These are phyloP conservation scores for Cecropterus lyciades DNA, from an alignment of 1,140 invertebrate genomes.

Conservation along the genomic window DNA sequence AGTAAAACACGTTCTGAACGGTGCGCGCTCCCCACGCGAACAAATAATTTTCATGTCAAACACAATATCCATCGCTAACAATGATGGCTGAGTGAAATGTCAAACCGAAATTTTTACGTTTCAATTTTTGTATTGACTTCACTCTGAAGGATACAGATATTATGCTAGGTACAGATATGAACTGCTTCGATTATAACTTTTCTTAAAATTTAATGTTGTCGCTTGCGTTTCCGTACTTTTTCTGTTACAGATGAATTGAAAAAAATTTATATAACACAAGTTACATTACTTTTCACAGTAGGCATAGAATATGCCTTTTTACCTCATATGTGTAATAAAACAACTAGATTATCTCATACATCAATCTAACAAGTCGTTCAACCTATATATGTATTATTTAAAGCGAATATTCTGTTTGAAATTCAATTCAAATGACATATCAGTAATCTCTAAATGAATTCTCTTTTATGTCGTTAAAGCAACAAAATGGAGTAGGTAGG, in stretches of 20 bases:
- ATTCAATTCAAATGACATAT: constrained; percentile 43
- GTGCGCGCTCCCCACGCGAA: constrained; percentile 44
- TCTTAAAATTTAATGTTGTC: too few species aligned
- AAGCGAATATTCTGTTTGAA: constrained; percentile 17
- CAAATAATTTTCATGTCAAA: constrained; percentile 76
- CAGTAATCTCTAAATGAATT: constrained; percentile 65
- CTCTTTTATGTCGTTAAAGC: constrained; percentile 71
- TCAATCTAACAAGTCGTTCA: background rate
- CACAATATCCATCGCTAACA: constrained; percentile 62
- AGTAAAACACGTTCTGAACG: background rate
- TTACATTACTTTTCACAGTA: too few species aligned
- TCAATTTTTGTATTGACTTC: constrained; percentile 6
- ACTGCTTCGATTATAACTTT: too few species aligned
- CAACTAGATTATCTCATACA: background rate
- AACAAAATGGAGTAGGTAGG: constrained; percentile 61
- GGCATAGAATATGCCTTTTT: too few species aligned
- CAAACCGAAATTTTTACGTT: constrained; percentile 40
- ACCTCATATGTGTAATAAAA: too few species aligned
- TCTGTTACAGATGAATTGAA: too few species aligned
- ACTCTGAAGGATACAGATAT: background rate
- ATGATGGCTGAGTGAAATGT: constrained; percentile 61
- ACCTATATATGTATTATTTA: background rate
- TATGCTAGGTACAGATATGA: background rate
- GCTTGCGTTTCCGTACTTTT: too few species aligned
- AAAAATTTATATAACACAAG: too few species aligned